phyloP scores from a whole-genome alignment of 2,888 invertebrate genomes.

The Helicoverpa assulta region DNA sequence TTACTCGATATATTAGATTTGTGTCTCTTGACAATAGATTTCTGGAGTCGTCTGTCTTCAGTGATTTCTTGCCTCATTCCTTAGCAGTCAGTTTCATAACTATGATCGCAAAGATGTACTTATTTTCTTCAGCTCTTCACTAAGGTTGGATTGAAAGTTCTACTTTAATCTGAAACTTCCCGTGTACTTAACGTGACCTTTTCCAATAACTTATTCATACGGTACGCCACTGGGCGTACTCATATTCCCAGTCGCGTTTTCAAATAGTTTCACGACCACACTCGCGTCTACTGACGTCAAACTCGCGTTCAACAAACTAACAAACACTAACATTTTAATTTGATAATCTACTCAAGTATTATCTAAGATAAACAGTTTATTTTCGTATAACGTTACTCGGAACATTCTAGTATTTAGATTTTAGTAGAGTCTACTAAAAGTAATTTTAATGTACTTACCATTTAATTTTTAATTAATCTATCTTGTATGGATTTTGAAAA shows the following conservation, averaged over 20 bases:
- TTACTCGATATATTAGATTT: slow-evolving; percentile 45
- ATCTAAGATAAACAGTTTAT: slow-evolving; percentile 33
- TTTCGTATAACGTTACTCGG: slow-evolving; percentile 47
- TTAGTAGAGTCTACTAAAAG: slow-evolving; percentile 45
- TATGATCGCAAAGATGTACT: background rate
- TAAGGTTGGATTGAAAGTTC: slow-evolving; percentile 12
- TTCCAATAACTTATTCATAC: slow-evolving; percentile 32
- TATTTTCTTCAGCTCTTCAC: background rate
- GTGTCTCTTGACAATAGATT: slow-evolving; percentile 44
- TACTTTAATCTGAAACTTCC: slow-evolving; percentile 13
- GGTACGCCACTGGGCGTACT: slow-evolving; percentile 20
- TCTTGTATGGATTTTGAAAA: slow-evolving; percentile 25
- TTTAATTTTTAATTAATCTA: slow-evolving; percentile 42
- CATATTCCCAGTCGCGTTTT: slow-evolving; percentile 39
- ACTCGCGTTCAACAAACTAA: slow-evolving; percentile 26
- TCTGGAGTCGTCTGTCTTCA: slow-evolving; percentile 19
- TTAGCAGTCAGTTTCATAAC: slow-evolving; percentile 37
- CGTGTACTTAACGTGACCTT: slow-evolving; percentile 24
- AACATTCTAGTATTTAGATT: slow-evolving; percentile 56
- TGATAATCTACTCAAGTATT: slow-evolving; percentile 18
- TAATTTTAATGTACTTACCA: slow-evolving; percentile 37
- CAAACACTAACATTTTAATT: slow-evolving; percentile 8
- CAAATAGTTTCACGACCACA: slow-evolving; percentile 30
- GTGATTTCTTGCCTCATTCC: slow-evolving; percentile 9
- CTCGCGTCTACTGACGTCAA: slow-evolving; percentile 40